phyloP scores from a whole-genome alignment of 1,140 invertebrate genomes.

The Oryctes rhinoceros region DNA sequence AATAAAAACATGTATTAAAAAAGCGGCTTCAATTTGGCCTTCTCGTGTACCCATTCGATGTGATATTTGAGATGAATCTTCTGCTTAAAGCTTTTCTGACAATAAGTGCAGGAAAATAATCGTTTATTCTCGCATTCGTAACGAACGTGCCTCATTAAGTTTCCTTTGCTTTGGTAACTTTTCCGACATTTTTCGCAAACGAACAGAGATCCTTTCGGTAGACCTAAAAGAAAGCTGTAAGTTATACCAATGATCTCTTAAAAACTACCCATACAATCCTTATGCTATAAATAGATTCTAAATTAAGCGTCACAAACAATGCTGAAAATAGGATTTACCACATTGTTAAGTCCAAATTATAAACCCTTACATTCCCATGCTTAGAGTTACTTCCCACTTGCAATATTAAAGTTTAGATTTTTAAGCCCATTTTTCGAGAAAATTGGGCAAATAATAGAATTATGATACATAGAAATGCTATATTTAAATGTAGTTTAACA shows the following conservation, averaged over 20 bases:
- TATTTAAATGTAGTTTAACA: too few species aligned
- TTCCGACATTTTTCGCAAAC: conserved; percentile 62
- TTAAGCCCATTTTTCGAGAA: too few species aligned
- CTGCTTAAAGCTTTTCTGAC: conserved; percentile 41
- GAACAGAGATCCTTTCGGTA: neutral
- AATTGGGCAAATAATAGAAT: too few species aligned
- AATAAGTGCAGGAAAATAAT: conserved; percentile 19
- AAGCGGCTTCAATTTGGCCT: neutral
- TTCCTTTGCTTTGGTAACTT: conserved; percentile 63
- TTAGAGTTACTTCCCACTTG: too few species aligned
- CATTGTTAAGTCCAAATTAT: too few species aligned
- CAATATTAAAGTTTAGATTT: too few species aligned
- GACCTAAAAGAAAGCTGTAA: conserved; percentile 2
- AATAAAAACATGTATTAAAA: neutral
- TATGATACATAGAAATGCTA: too few species aligned
- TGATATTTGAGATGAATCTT: conserved; percentile 39
- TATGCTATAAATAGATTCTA: too few species aligned
- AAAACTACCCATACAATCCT: too few species aligned
- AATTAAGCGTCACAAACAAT: too few species aligned
- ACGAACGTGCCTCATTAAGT: conserved; percentile 64
- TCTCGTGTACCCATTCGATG: conserved; percentile 12
- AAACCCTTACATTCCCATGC: too few species aligned
- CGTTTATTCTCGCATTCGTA: conserved; percentile 59
- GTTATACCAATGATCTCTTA: neutral
- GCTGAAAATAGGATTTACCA: too few species aligned